Base-by-base conservation (phyloP, 2,888 invertebrate species). In the Pecten maximus region DNA sequence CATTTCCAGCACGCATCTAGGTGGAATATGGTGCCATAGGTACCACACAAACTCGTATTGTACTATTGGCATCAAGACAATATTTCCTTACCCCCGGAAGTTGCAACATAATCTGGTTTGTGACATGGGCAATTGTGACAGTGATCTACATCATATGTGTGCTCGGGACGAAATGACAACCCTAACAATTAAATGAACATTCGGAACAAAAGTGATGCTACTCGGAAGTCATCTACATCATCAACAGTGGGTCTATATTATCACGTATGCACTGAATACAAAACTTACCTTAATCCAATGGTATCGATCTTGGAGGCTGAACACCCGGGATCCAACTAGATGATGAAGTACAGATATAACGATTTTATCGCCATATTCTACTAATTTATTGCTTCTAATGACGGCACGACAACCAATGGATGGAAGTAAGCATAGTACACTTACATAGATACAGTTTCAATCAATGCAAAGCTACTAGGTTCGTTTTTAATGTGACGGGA, bases 321-420 rank as follows among this genome's bases (percentile, higher is more conserved):
- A 23, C 74, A 74, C 74, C 74, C 74, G 74, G 35, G 74, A 74
- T 74, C 35, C 35, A 35, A 15, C 74, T 19, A 74, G 74, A 74
- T 74, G 74, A 15, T 15, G 74, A 23, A 74, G 74, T 74, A 74
- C 74, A 74, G 74, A 74, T 74, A 74, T 74, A 74, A 74, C 74
- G 74, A 74, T 74, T 74, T 74, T 74, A 74, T 74, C 74, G 35
- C 74, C 74, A 74, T 74, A 74, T 74, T 74, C 35, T 35, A 74
- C 74, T 74, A 74, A 74, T 74, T 74, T 74, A 74, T 74, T 74
- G 74, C 74, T 74, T 74, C 74, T 74, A 74, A 74, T 74, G 74
- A 74, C 74, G 35, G 74, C 74, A 54, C 54, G 54, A 23, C 19
- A 23, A n/a, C 54, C 54, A 74, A 23, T 74, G 74, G 74, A 74